Conservation (phyloP, 2,888 invertebrate genomes). For the Euphydryas editha region DNA sequence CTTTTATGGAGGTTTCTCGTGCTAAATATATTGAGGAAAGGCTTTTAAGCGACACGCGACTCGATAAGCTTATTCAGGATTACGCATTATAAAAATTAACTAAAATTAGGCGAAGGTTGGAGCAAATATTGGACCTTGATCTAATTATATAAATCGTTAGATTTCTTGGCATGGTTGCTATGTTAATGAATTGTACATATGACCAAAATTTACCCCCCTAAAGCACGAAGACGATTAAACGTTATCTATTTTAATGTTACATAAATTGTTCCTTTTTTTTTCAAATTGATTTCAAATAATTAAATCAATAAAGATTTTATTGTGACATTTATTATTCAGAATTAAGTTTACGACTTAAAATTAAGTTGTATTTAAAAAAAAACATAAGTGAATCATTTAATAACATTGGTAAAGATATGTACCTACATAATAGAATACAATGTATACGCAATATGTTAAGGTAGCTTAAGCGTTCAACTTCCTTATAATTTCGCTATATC, state of each 20-base stretch:
- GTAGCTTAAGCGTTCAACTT: slow-evolving; percentile 20
- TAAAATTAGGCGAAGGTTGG: slow-evolving; percentile 57
- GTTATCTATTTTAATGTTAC: not conserved
- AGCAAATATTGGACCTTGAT: slow-evolving; percentile 58
- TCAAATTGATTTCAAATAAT: not conserved
- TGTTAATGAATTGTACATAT: slow-evolving; percentile 8
- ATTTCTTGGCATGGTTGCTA: slow-evolving; percentile 23
- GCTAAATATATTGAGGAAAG: slow-evolving; percentile 63
- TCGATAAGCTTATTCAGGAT: slow-evolving; percentile 69
- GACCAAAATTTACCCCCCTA: not conserved
- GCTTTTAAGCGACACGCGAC: slow-evolving; percentile 64
- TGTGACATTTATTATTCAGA: not conserved
- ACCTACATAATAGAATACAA: not conserved
- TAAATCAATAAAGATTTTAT: too few relatives aligned
- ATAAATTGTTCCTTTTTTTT: too few relatives aligned
- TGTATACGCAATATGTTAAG: not conserved
- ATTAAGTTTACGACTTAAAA: not conserved
- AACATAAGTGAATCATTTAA: not conserved
- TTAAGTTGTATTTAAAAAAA: not conserved
- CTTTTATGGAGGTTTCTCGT: slow-evolving; percentile 62
- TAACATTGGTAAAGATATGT: not conserved
- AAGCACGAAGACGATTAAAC: not conserved
- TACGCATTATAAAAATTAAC: slow-evolving; percentile 69
- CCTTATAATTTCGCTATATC: slow-evolving; percentile 33
- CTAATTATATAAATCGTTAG: slow-evolving; percentile 53